Evolutionary conservation across 2,888 invertebrate genomes (phyloP), one percentile per base, ranked within the genome.

Genomic region (Caprella mutica): DNA sequence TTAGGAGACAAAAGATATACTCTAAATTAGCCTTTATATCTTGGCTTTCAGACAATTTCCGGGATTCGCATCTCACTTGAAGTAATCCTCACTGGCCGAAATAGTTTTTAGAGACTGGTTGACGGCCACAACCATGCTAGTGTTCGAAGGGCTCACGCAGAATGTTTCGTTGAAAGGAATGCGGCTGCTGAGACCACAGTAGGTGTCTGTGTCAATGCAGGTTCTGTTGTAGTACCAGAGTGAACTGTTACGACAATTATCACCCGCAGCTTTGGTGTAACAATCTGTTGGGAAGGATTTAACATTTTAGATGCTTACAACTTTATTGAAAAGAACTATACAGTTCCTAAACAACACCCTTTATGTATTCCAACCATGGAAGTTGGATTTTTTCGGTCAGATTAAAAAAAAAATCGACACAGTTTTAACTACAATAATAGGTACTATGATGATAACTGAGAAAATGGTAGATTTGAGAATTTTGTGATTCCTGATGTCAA

Each of bases 21-120:
- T n/a, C n/a, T n/a, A n/a, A n/a, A n/a, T n/a, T n/a, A n/a, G n/a
- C n/a, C n/a, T n/a, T n/a, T n/a, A n/a, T n/a, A n/a, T n/a, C n/a
- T n/a, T n/a, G n/a, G n/a, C n/a, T n/a, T n/a, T n/a, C n/a, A n/a
- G n/a, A n/a, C n/a, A n/a, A n/a, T 3, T 38, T 17, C 19, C 38
- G n/a, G 19, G n/a, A 17, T 3, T 43, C 14, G 51, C 44, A 2
- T 30, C 51, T 76, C 70, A 83, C 83, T 79, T 81, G 69, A 84
- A 83, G 70, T 83, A 84, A 72, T 84, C 83, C 70, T 84, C 83
- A 39, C 83, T 83, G 2, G 84, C 57, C 12, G 60, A 57, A 3
- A 60, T 54, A 24, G 40, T 23, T 2, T n/a, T 23, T 2, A 57
- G 17, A 2, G 48, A 48, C 19, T 12, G 42, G 5, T 59, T 46